Conservation (phyloP, 2,797 vertebrate genomes). For the Phataginus tetradactyla region DNA sequence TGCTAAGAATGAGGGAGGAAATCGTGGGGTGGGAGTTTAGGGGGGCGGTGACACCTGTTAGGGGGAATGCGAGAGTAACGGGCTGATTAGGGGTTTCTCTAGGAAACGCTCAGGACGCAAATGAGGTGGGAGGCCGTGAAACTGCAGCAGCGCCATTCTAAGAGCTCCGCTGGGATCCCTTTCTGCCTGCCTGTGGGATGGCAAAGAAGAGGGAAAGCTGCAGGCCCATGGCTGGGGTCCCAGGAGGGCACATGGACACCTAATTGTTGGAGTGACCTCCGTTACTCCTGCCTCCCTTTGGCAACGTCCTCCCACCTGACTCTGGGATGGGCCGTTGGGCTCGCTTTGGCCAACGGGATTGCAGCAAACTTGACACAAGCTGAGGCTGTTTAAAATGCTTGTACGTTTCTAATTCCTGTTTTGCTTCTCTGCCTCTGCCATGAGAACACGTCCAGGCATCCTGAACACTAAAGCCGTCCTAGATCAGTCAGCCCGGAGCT, state of each 20-base stretch:
- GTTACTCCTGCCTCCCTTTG: not conserved
- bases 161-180: not conserved
- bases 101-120: not conserved
- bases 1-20: not conserved
- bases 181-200: not conserved
- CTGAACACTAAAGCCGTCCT: not conserved
- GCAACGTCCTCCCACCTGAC: not conserved
- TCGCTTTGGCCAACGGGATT: not conserved
- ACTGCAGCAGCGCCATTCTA: rapidly evolving
- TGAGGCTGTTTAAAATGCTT: not conserved
- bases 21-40: not conserved
- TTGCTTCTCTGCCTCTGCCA: not conserved
- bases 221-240: rapidly evolving
- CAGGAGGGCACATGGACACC: rapidly evolving
- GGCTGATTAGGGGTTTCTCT: too few relatives aligned
- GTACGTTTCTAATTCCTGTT: not conserved
- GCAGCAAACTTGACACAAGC: not conserved
- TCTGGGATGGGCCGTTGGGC: not conserved
- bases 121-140: not conserved
- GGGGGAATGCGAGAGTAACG: too few relatives aligned
- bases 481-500: not conserved
- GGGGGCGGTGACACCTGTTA: not conserved
- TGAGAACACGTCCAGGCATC: not conserved
- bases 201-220: not conserved
- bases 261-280: not conserved